Evolutionary conservation across 2,113 vertebrate species (phyloP).

Genomic region (Amazona vittata): DNA sequence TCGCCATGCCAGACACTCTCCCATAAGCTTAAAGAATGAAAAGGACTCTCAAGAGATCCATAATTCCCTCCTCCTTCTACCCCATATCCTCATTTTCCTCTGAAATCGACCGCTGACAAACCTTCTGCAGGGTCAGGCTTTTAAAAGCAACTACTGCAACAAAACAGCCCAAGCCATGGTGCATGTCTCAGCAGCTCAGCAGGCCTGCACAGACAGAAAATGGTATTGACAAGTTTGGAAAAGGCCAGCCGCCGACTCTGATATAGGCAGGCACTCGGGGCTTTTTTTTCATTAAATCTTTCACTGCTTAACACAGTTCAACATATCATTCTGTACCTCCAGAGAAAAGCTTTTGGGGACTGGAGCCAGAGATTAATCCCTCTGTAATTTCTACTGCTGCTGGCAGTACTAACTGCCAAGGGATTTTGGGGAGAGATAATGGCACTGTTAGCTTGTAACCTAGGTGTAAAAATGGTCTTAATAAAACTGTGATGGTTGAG

Average conservation of each 20-base stretch:
- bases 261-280: constrained; percentile 53
- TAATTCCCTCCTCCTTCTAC: constrained; percentile 27
- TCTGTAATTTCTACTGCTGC: constrained; percentile 70
- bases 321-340: constrained; percentile 48
- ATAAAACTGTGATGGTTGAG: constrained; percentile 68
- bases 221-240: constrained; percentile 65
- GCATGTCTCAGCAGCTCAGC: constrained; percentile 53
- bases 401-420: constrained; percentile 64
- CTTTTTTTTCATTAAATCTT: constrained; percentile 73
- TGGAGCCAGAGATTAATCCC: constrained; percentile 73
- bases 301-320: constrained; percentile 69
- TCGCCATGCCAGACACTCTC: constrained; percentile 24
- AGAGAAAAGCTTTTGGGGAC: constrained; percentile 56
- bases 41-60: constrained; percentile 27
- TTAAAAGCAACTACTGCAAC: constrained; percentile 69
- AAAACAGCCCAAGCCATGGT: neutral
- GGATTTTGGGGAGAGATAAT: constrained; percentile 73
- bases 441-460: constrained; percentile 36
- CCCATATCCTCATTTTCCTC: constrained; percentile 51
- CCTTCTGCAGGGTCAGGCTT: constrained; percentile 26
- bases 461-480: constrained; percentile 74
- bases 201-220: constrained; percentile 27
- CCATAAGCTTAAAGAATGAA: constrained; percentile 42
- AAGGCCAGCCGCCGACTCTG: neutral
- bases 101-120: constrained; percentile 50